phyloP scores from a whole-genome alignment of 1,140 invertebrate species.

The Cotesia typhae region DNA sequence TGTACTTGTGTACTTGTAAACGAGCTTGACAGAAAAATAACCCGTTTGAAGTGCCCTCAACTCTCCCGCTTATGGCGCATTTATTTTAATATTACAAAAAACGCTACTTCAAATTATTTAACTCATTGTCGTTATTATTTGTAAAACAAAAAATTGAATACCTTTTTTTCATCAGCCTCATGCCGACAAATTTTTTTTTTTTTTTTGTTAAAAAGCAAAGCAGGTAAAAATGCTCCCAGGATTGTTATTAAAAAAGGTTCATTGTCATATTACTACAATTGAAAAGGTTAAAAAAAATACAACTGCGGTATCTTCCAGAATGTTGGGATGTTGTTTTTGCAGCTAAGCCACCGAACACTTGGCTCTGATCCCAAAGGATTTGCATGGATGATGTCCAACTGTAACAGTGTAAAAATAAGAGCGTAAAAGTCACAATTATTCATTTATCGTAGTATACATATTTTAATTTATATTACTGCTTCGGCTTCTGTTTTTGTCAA shows the following conservation, averaged over 20 bases:
- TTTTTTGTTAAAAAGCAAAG: no score
- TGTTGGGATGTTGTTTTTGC: conserved; percentile 22
- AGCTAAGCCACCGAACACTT: conserved; percentile 27
- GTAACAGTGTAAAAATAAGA: background rate
- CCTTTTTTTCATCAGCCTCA: background rate
- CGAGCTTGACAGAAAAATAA: conserved; percentile 33
- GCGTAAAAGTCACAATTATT: conserved; percentile 7
- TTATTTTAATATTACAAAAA: no score
- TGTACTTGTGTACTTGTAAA: conserved; percentile 32
- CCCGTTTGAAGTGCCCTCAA: conserved; percentile 9
- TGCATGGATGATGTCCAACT: conserved; percentile 20
- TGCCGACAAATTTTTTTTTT: background rate
- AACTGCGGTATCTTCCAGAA: background rate
- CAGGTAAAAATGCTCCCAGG: no score
- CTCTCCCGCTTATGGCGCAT: background rate
- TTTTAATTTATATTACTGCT: no score
- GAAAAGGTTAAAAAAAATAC: conserved; percentile 5
- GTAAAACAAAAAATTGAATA: background rate
- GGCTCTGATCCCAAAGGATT: conserved; percentile 24
- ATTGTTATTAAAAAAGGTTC: background rate
- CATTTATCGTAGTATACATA: no score
- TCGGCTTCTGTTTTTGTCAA: no score
- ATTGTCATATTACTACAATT: background rate
- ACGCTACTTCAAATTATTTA: background rate
- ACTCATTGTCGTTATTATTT: conserved; percentile 1